phyloP scores from a whole-genome alignment of 2,113 vertebrate species.

The Merops nubicus region DNA sequence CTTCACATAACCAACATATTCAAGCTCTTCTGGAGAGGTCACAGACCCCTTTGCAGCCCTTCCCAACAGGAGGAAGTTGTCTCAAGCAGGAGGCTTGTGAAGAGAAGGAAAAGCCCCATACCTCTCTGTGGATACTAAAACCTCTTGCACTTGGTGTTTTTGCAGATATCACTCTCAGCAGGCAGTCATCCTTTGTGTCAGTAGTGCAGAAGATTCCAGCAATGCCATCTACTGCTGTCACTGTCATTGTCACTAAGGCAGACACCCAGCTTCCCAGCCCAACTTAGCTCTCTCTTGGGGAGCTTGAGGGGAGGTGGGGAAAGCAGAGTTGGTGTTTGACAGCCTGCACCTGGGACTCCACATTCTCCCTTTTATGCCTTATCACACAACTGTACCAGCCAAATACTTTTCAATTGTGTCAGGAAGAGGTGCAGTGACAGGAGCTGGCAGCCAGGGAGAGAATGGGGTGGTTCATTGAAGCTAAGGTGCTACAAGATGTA shows the following conservation, averaged over 20 bases:
- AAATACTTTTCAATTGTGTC: neutral
- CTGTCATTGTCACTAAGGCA: neutral
- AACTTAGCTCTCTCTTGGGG: neutral
- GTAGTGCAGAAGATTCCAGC: neutral
- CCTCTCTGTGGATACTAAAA: neutral
- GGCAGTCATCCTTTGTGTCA: neutral
- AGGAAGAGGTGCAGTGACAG: neutral
- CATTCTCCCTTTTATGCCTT: neutral
- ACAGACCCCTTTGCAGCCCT: neutral
- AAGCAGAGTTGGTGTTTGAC: neutral
- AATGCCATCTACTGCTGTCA: neutral
- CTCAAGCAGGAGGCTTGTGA: neutral
- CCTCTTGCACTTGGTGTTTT: neutral
- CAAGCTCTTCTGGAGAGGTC: neutral
- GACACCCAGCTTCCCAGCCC: neutral
- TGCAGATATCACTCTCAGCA: rapidly evolving
- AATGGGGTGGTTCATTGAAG: neutral
- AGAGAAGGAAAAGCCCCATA: neutral
- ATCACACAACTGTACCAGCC: neutral
- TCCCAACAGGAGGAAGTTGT: neutral
- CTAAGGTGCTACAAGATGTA: neutral
- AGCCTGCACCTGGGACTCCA: neutral
- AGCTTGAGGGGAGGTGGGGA: neutral
- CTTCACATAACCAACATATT: neutral
- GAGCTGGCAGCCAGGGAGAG: neutral